Conservation (phyloP, 2,888 invertebrate species). For the Clusia tigrina region DNA sequence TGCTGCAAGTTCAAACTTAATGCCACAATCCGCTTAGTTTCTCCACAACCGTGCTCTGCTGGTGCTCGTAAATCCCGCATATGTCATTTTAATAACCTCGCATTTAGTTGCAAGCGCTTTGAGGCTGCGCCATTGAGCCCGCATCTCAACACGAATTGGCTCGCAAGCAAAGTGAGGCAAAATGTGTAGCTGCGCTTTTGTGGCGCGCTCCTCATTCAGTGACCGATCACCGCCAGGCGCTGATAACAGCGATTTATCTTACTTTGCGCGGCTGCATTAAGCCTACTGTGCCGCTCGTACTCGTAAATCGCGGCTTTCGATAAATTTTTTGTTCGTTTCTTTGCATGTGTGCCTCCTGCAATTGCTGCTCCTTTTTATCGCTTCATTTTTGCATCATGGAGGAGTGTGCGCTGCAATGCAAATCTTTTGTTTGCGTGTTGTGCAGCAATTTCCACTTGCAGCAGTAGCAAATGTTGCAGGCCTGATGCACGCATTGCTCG, state of each 20-base stretch:
- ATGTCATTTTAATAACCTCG: slow-evolving; percentile 43
- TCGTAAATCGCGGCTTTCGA: slow-evolving; percentile 39
- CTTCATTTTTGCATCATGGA: slow-evolving; percentile 50
- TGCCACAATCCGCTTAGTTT: neutral
- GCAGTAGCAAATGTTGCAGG: slow-evolving; percentile 29
- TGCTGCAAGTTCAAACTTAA: too few species aligned
- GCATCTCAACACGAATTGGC: slow-evolving; percentile 11
- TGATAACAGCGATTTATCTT: slow-evolving; percentile 32
- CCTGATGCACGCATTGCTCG: slow-evolving; percentile 21
- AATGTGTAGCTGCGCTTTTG: slow-evolving; percentile 10
- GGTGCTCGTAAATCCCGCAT: slow-evolving; percentile 43
- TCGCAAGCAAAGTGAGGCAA: neutral
- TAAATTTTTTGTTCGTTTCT: slow-evolving; percentile 11
- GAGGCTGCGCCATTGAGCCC: neutral
- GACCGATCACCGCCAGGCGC: slow-evolving; percentile 22
- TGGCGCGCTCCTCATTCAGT: neutral
- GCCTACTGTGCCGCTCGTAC: slow-evolving; percentile 5
- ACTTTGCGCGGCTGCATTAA: neutral
- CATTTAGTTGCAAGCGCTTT: slow-evolving; percentile 29
- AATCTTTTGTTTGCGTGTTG: slow-evolving; percentile 46
- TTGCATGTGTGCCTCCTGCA: slow-evolving; percentile 24
- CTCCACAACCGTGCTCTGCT: slow-evolving; percentile 3
- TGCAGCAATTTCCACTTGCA: slow-evolving; percentile 36
- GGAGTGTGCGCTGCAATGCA: slow-evolving; percentile 27
- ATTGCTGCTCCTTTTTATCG: slow-evolving; percentile 38